A percentile compares a stretch with the other conserved stretches of the same genome.
Evolutionary conservation across 1,140 invertebrate species (phyloP).

Genomic region (Cotesia vestalis): DNA sequence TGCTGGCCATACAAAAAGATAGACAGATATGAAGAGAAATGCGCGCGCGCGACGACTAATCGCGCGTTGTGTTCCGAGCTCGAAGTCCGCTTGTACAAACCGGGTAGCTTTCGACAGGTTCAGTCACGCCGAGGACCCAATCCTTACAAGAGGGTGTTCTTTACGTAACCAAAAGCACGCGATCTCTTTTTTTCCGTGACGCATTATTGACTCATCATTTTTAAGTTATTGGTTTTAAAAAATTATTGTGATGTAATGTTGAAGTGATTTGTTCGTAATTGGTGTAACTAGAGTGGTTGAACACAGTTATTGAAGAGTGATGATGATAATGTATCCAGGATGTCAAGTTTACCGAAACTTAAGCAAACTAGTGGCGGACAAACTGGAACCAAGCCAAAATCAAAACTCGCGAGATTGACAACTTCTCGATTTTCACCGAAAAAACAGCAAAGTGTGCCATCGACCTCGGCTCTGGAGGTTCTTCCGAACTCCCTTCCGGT

Average conservation of each 20-base stretch:
- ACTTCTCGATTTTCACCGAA: slow-evolving; percentile 41
- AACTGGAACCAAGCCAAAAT: slow-evolving; percentile 54
- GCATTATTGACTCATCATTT: neutral
- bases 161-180: neutral
- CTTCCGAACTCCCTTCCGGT: too few species aligned
- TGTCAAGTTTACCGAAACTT: slow-evolving; percentile 49
- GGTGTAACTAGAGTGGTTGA: slow-evolving; percentile 3
- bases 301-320: neutral
- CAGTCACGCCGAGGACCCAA: slow-evolving; percentile 57
- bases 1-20: neutral
- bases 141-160: slow-evolving; percentile 42
- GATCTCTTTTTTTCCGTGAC: slow-evolving; percentile 16
- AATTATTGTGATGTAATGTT: neutral
- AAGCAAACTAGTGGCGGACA: slow-evolving; percentile 40
- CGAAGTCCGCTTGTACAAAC: slow-evolving; percentile 34
- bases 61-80: slow-evolving; percentile 15
- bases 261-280: too few species aligned
- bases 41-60: slow-evolving; percentile 40
- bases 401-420: slow-evolving; percentile 44
- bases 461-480: slow-evolving; percentile 31
- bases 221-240: neutral
- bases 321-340: slow-evolving; percentile 41
- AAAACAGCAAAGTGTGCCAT: slow-evolving; percentile 35
- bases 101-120: slow-evolving; percentile 45
- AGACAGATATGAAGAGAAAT: slow-evolving; percentile 26